Evolutionary conservation across 2,888 invertebrate species (phyloP).

Genomic region (Dinocampus coccinellae): DNA sequence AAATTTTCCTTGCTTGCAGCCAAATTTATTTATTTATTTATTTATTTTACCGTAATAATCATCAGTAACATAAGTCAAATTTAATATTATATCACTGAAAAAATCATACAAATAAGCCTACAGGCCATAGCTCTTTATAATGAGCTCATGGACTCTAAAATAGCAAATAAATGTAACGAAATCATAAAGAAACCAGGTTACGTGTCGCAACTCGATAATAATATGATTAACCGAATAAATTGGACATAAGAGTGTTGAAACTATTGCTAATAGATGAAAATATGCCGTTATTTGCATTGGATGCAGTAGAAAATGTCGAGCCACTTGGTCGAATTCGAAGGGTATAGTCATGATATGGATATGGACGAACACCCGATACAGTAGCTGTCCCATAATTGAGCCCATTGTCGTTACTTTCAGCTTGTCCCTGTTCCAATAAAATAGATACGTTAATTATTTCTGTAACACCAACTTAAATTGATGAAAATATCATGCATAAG

Average conservation of each 20-base stretch:
- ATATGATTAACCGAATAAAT: slow-evolving; percentile 78
- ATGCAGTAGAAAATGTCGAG: slow-evolving; percentile 51
- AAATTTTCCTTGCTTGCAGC: neutral
- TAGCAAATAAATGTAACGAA: slow-evolving; percentile 45
- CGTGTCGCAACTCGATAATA: slow-evolving; percentile 48
- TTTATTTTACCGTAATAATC: neutral
- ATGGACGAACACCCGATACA: slow-evolving; percentile 49
- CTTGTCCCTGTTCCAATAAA: slow-evolving; percentile 39
- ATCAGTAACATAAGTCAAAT: slow-evolving; percentile 6
- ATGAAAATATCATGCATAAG: neutral
- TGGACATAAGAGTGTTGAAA: slow-evolving; percentile 82
- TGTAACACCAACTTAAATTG: neutral
- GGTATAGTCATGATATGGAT: slow-evolving; percentile 62
- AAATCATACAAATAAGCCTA: slow-evolving; percentile 14
- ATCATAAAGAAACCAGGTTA: slow-evolving; percentile 46
- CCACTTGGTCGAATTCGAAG: slow-evolving; percentile 59
- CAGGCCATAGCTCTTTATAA: too few relatives aligned
- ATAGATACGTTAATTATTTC: neutral
- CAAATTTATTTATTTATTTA: neutral
- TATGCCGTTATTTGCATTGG: slow-evolving; percentile 72
- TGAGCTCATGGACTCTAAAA: slow-evolving; percentile 32
- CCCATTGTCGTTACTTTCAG: slow-evolving; percentile 48
- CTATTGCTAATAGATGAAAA: slow-evolving; percentile 84
- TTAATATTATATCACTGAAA: neutral
- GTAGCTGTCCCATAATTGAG: slow-evolving; percentile 21